Evolutionary conservation across 2,113 vertebrate genomes (phyloP).

Genomic region (Empidonax alnorum): DNA sequence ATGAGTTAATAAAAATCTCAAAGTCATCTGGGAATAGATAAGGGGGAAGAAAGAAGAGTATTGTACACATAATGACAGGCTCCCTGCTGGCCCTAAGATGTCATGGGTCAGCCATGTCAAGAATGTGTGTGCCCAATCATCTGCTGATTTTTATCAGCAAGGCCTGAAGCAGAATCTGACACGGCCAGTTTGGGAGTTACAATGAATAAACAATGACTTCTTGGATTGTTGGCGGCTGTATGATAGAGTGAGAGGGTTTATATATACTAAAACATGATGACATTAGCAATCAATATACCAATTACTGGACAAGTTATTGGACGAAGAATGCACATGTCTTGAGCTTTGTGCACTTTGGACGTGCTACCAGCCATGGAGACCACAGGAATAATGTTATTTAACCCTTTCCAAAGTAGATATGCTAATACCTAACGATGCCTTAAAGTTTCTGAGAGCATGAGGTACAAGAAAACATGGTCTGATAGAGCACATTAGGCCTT

Average conservation of each 20-base stretch:
- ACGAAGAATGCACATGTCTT: conserved; percentile 77
- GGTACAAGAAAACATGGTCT: not conserved
- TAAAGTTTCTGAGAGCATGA: not conserved
- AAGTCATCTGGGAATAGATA: conserved; percentile 96
- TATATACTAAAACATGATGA: conserved; percentile 93
- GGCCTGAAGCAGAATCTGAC: conserved; percentile 91
- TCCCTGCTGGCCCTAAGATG: conserved; percentile 89
- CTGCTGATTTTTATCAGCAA: conserved; percentile 95
- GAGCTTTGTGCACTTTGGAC: conserved; percentile 64
- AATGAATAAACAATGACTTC: conserved; percentile 97
- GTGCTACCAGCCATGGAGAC: not conserved
- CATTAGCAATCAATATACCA: conserved; percentile 94
- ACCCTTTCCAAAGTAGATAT: conserved; percentile 6
- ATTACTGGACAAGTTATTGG: conserved; percentile 94
- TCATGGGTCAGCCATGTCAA: conserved; percentile 99
- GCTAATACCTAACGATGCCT: not conserved
- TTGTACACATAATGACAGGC: conserved; percentile 95
- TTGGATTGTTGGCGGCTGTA: conserved; percentile 86
- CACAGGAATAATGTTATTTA: conserved; percentile 35
- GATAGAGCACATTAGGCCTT: not conserved
- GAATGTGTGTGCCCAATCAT: conserved; percentile 99
- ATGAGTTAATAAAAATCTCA: conserved; percentile 99
- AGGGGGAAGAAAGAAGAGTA: conserved; percentile 91
- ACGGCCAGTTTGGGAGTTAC: conserved; percentile 89
- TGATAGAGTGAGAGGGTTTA: conserved; percentile 81